phyloP scores from a whole-genome alignment of 2,797 vertebrate species.

The Enteromius thamalakanensis region DNA sequence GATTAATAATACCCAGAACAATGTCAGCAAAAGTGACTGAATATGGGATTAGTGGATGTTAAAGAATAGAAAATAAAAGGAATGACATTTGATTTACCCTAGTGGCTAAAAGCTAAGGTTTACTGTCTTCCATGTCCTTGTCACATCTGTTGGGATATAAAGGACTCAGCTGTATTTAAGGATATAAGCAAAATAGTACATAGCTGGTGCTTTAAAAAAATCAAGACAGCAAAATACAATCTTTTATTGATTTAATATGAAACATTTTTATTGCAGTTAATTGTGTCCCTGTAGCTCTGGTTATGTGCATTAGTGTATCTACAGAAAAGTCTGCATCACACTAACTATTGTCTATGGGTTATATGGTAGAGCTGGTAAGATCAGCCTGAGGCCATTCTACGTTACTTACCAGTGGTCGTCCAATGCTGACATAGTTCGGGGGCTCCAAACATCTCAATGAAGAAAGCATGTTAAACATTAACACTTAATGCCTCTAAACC shows the following conservation, averaged over 20 bases:
- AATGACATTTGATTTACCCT: slow-evolving; percentile 82
- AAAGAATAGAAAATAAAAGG: slow-evolving; percentile 68
- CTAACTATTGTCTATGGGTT: slow-evolving; percentile 26
- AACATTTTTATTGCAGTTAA: slow-evolving; percentile 25
- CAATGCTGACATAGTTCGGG: slow-evolving; percentile 52
- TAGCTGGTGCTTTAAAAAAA: slow-evolving; percentile 38
- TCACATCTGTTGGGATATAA: slow-evolving; percentile 90
- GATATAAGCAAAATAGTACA: slow-evolving; percentile 63
- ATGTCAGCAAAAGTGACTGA: slow-evolving; percentile 60
- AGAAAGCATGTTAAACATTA: slow-evolving; percentile 60
- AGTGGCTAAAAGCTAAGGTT: slow-evolving; percentile 84
- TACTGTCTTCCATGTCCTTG: slow-evolving; percentile 84
- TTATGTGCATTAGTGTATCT: slow-evolving; percentile 24
- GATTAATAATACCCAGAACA: slow-evolving; percentile 60
- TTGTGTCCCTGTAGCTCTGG: not conserved
- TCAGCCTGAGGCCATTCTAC: slow-evolving; percentile 33
- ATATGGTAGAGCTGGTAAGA: slow-evolving; percentile 36
- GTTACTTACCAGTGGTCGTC: slow-evolving; percentile 59
- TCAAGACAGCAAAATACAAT: slow-evolving; percentile 44
- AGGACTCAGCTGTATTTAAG: slow-evolving; percentile 79
- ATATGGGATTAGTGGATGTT: slow-evolving; percentile 73
- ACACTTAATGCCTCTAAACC: slow-evolving; percentile 30
- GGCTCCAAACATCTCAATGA: slow-evolving; percentile 61
- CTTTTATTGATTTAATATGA: not conserved
- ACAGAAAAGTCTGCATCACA: not conserved